Evolutionary conservation across 1,140 invertebrate species (phyloP), one percentile per base, ranked within the genome.

Genomic region (Mamestra configurata): DNA sequence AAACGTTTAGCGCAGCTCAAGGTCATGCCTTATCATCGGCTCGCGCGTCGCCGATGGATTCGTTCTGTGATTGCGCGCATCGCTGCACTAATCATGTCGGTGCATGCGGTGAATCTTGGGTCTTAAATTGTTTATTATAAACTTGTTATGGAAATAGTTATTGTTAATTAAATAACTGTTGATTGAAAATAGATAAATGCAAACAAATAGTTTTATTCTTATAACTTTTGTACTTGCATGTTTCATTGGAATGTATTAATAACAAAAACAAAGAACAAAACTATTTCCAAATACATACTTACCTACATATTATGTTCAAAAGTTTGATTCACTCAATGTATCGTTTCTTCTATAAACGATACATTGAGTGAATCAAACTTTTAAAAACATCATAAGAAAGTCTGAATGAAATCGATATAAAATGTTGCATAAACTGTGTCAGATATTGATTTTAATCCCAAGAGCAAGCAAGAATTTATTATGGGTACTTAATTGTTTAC

Each of bases 21-120:
- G 92, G 92, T 92, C 91, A 86, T 82, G 79, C 83, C 81, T 90
- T 94, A 92, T 92, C 92, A 90, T 68, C 85, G 79, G 80, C 84
- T 84, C 84, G 85, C 84, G 89, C 87, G 79, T 82, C 86, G 82
- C 87, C 80, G 83, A 90, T 90, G 86, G 87, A 94, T 92, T 90
- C 82, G 86, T 87, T 91, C 87, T 81, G 90, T 84, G 84, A 87
- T 85, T 83, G 88, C 71, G 80, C 80, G 76, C 80, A 83, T 83
- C 77, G 71, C 53, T 85, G 83, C 80, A 85, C 79, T 82, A 82
- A 70, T 76, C 81, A 73, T 75, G 35, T 76, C 57, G 73, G 13
- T 81, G 81, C 82, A 81, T 79, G 83, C 68, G n/a, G 2, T 59
- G 8, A 46, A 35, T 64, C n/a, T 77, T 51, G 15, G 18, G 53